phyloP scores from a whole-genome alignment of 2,113 vertebrate species.

The Laticauda colubrina region DNA sequence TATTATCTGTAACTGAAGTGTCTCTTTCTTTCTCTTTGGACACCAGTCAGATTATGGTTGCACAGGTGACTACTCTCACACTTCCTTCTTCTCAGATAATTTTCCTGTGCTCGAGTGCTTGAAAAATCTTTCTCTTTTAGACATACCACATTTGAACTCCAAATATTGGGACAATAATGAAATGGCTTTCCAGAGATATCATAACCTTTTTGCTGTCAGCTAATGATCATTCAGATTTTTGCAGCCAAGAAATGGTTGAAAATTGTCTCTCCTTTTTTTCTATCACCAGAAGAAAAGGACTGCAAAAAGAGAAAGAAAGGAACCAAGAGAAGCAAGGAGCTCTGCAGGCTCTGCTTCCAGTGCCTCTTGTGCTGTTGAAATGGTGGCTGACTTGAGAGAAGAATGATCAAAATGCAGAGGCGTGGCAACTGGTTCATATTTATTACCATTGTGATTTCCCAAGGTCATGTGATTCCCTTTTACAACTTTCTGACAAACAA shows the following conservation, averaged over 20 bases:
- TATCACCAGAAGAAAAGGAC: not conserved
- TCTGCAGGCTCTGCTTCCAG: not conserved
- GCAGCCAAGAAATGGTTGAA: not conserved
- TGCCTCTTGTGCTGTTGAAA: not conserved
- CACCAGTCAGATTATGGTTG: not conserved
- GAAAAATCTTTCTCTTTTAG: not conserved
- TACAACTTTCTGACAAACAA: not conserved
- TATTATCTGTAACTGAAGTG: not conserved
- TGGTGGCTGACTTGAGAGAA: not conserved
- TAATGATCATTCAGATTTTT: not conserved
- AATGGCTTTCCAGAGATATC: not conserved
- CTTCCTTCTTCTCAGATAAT: not conserved
- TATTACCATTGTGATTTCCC: not conserved
- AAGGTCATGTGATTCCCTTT: not conserved
- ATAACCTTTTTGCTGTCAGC: not conserved
- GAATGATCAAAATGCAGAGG: not conserved
- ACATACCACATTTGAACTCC: not conserved
- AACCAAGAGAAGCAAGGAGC: not conserved
- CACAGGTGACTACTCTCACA: not conserved
- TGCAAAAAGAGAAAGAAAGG: not conserved
- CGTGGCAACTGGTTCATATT: not conserved
- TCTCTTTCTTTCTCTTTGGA: not conserved
- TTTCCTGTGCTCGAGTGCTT: not conserved
- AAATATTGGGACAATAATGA: not conserved
- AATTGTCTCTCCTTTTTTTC: not conserved